Conservation (phyloP, 2,888 invertebrate genomes). For the Hydroisotoma schaefferi region DNA sequence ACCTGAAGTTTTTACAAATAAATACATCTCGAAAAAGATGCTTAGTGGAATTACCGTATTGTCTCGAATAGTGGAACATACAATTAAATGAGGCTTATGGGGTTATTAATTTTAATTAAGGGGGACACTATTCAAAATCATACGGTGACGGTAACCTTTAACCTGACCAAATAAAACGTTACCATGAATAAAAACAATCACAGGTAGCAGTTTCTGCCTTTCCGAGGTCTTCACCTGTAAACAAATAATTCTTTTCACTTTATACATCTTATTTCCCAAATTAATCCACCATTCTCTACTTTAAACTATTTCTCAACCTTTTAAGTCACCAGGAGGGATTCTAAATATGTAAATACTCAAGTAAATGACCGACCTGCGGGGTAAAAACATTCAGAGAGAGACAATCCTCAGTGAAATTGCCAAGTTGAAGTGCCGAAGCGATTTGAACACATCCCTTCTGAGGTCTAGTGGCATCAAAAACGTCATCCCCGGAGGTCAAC, state of each 20-base stretch:
- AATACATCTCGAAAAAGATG: not conserved
- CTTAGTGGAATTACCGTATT: too few species aligned
- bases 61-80: too few species aligned
- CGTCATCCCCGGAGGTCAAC: not conserved
- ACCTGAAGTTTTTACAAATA: not conserved
- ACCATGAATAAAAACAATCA: constrained; percentile 19
- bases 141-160: too few species aligned
- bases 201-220: constrained; percentile 2
- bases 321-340: not conserved
- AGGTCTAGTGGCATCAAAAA: constrained; percentile 14
- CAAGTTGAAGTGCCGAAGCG: not conserved
- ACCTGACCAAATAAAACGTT: too few species aligned
- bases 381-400: constrained; percentile 84
- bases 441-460: constrained; percentile 13
- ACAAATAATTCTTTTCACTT: not conserved
- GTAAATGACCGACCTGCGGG: constrained; percentile 66
- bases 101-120: too few species aligned
- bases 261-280: not conserved
- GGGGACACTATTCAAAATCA: not conserved
- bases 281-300: not conserved
- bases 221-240: not conserved
- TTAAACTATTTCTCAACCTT: not conserved
- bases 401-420: constrained; percentile 65
- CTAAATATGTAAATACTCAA: too few species aligned
- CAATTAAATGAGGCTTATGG: not conserved